Conservation (phyloP, 2,797 vertebrate species). For the Cetoscarus ocellatus region DNA sequence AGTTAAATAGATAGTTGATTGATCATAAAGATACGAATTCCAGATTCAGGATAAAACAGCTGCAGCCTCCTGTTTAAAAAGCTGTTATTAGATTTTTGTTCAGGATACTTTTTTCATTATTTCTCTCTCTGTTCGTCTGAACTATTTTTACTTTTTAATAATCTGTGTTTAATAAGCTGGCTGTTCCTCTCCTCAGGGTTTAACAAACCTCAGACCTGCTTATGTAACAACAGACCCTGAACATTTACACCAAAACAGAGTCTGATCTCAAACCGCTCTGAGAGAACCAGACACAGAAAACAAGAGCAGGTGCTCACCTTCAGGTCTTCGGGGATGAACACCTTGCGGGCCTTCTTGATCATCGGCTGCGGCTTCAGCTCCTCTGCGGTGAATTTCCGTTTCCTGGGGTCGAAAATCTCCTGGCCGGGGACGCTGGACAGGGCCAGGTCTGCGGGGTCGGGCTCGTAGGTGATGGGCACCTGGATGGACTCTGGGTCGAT, state of each 20-base stretch:
- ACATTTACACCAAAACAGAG: neutral
- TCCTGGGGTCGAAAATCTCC: constrained; percentile 97
- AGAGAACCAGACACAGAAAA: neutral
- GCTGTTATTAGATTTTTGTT: too few relatives aligned
- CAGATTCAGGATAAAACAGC: too few relatives aligned
- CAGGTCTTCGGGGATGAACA: constrained; percentile 96
- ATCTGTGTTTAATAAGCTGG: neutral
- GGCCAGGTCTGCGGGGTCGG: constrained; percentile 95
- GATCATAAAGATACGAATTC: too few relatives aligned
- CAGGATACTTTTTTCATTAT: too few relatives aligned
- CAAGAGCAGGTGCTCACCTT: constrained; percentile 87
- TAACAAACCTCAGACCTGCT: neutral
- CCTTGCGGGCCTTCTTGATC: constrained; percentile 98
- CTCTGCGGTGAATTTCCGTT: constrained; percentile 95
- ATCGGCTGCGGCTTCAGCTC: constrained; percentile 98
- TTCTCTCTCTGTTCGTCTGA: too few relatives aligned
- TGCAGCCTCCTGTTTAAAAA: too few relatives aligned
- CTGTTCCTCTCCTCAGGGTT: neutral
- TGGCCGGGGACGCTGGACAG: constrained; percentile 97
- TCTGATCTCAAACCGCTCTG: neutral
- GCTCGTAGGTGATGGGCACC: constrained; percentile 93
- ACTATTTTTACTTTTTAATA: neutral
- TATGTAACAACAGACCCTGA: constrained; percentile 20
- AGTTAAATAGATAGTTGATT: too few relatives aligned
- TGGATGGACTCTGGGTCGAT: constrained; percentile 98